Conservation (phyloP, 2,113 vertebrate genomes). For the Malurus elegans region DNA sequence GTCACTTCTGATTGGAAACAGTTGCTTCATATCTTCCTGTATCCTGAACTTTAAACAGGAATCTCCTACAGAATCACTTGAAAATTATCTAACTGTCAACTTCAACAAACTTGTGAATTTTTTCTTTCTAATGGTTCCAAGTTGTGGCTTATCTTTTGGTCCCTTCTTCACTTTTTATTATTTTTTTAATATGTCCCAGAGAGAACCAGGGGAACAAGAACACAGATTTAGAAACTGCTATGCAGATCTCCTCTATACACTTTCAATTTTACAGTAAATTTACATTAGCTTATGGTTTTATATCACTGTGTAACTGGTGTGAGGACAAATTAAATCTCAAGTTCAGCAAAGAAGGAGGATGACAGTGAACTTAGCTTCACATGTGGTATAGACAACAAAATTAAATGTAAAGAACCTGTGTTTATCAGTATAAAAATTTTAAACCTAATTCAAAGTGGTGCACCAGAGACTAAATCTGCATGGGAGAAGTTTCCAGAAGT, state of each 20-base stretch:
- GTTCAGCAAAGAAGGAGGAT: neutral
- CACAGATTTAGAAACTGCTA: neutral
- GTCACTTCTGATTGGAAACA: neutral
- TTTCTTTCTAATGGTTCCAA: neutral
- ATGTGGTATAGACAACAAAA: neutral
- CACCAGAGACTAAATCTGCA: neutral
- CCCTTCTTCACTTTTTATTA: neutral
- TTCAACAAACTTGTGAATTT: neutral
- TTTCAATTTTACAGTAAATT: neutral
- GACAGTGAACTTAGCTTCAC: neutral
- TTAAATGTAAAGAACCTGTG: neutral
- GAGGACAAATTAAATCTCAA: neutral
- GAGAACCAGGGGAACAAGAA: neutral
- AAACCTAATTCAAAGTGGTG: neutral
- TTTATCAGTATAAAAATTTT: neutral
- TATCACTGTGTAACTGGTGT: neutral
- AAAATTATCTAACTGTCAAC: neutral
- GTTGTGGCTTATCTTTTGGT: neutral
- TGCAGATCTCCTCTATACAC: neutral
- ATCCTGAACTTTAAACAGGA: neutral
- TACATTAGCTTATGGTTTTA: neutral
- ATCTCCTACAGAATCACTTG: neutral
- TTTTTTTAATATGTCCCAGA: neutral
- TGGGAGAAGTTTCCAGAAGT: neutral
- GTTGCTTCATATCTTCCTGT: neutral